Percentiles rank a stretch among this genome's conserved stretches.
Evolutionary conservation across 2,888 invertebrate genomes (phyloP).

Genomic region (Volucella bombylans): DNA sequence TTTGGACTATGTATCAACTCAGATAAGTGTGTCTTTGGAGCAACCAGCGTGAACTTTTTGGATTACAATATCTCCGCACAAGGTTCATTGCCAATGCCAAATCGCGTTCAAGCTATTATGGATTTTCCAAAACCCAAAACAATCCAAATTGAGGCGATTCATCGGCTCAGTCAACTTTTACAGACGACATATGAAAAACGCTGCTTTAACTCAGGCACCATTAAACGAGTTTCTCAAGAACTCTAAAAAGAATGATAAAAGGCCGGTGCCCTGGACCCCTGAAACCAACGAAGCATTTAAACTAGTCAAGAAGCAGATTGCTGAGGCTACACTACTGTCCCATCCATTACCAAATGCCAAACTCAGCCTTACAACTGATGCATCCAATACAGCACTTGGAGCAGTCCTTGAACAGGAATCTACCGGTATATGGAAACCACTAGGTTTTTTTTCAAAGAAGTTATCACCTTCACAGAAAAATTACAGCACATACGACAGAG

Average conservation of each 20-base stretch:
- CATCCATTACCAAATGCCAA: no score
- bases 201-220: slow-evolving; percentile 3
- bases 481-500: neutral
- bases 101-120: slow-evolving; percentile 27
- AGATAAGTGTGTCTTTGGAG: neutral
- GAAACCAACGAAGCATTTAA: slow-evolving; percentile 5
- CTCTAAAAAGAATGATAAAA: slow-evolving; percentile 44
- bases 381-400: no score
- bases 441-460: no score
- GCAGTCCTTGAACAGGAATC: no score
- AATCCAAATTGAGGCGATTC: slow-evolving; percentile 43
- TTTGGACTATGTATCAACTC: no score
- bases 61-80: slow-evolving; percentile 25
- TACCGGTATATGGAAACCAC: no score
- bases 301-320: slow-evolving; percentile 20
- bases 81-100: slow-evolving; percentile 37
- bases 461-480: no score
- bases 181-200: slow-evolving; percentile 35
- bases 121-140: slow-evolving; percentile 45
- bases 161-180: slow-evolving; percentile 47
- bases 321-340: neutral
- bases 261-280: slow-evolving; percentile 34
- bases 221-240: no score
- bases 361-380: no score
- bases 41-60: neutral